Conservation (phyloP, 2,113 vertebrate genomes). For the Lycaon pictus region DNA sequence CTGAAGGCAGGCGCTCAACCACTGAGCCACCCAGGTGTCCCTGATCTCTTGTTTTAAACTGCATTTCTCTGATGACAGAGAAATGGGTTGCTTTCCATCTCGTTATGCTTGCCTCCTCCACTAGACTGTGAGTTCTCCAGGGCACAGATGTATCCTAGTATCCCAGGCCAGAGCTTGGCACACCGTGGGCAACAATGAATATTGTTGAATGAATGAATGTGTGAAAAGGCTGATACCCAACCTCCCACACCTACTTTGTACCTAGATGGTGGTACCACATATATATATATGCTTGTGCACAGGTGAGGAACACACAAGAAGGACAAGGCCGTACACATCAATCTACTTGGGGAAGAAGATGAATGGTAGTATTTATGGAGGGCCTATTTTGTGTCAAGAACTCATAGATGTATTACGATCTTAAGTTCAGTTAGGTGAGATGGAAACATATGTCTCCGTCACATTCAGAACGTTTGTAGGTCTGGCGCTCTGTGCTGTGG, state of each 20-base stretch:
- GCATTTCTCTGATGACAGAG: background rate
- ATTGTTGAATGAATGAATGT: background rate
- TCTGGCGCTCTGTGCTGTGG: background rate
- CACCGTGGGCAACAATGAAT: background rate
- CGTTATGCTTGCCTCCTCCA: background rate
- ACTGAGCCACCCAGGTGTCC: no score
- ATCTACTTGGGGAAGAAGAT: background rate
- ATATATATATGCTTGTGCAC: background rate
- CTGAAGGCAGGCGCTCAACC: no score
- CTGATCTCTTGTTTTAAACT: background rate
- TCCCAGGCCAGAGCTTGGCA: background rate
- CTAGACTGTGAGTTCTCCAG: background rate
- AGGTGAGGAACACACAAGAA: background rate
- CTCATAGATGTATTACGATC: background rate
- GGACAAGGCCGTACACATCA: background rate
- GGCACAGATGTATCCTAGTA: background rate
- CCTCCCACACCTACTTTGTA: background rate
- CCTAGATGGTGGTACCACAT: background rate
- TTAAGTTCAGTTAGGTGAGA: background rate
- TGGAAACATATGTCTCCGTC: background rate
- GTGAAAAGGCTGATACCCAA: background rate
- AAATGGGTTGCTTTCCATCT: background rate
- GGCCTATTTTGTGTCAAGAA: background rate
- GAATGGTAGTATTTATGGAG: background rate
- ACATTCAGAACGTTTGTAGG: background rate